Percentiles rank a stretch among this genome's conserved stretches.
Conservation (phyloP, 2,113 vertebrate genomes). For the Pogonocichla stellata region DNA sequence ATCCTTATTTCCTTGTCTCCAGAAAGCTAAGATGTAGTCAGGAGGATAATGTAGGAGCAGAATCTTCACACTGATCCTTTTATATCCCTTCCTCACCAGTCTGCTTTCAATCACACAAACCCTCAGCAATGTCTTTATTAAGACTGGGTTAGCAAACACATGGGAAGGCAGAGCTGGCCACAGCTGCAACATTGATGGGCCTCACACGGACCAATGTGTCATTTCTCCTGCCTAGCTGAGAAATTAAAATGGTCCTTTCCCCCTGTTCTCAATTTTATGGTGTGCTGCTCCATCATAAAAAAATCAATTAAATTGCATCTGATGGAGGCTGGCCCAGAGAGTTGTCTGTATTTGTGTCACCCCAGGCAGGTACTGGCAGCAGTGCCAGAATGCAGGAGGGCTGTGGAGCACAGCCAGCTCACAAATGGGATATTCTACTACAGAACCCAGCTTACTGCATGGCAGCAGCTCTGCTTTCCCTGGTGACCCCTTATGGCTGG, state of each 20-base stretch:
- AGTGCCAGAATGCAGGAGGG: neutral
- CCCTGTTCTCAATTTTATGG: neutral
- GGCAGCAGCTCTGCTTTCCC: neutral
- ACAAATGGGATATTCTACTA: neutral
- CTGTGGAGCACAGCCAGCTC: neutral
- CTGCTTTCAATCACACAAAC: neutral
- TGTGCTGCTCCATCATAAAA: neutral
- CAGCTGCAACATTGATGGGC: neutral
- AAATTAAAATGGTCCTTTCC: constrained; percentile 8
- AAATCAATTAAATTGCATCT: neutral
- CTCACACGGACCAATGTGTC: neutral
- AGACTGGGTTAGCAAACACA: neutral
- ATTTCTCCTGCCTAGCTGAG: neutral
- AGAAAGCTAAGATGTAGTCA: neutral
- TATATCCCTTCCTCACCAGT: neutral
- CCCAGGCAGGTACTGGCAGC: neutral
- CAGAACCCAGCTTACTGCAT: neutral
- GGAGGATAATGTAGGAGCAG: neutral
- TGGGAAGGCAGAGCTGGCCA: neutral
- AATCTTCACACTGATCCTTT: neutral
- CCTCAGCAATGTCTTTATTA: neutral
- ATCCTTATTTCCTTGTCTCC: neutral
- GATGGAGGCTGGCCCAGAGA: neutral
- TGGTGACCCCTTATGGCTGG: neutral
- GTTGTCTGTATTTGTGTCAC: neutral